phyloP scores from a whole-genome alignment of 2,113 vertebrate genomes.

The Oreochromis spilurus region DNA sequence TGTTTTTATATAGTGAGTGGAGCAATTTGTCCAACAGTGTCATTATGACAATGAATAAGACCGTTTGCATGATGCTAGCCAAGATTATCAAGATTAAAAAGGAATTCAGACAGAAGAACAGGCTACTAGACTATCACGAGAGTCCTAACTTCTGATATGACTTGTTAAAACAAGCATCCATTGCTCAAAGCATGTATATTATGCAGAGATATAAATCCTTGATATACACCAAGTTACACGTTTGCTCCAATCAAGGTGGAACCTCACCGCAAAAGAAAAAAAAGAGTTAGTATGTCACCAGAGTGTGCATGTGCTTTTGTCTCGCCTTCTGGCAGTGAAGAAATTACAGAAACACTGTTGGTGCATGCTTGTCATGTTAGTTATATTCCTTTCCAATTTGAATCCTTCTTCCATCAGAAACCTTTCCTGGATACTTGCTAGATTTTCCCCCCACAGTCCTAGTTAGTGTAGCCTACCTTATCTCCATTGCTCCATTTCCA shows the following conservation, averaged over 20 bases:
- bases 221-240: neutral
- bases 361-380: neutral
- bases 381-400: neutral
- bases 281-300: neutral
- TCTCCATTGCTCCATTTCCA: neutral
- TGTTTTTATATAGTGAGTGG: neutral
- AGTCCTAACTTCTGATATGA: neutral
- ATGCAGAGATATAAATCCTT: neutral
- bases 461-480: neutral
- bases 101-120: conserved; percentile 6
- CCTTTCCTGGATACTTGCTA: neutral
- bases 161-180: neutral
- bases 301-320: neutral
- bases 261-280: neutral
- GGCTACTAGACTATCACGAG: neutral
- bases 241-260: neutral
- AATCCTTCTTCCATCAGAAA: neutral
- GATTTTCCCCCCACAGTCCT: neutral
- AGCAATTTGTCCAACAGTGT: neutral
- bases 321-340: neutral
- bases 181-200: neutral
- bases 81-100: conserved; percentile 12
- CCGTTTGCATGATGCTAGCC: neutral
- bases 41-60: neutral
- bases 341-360: neutral